Percentiles rank a stretch among this genome's conserved stretches.
Conservation (phyloP, 2,113 vertebrate species). For the Dicentrarchus labrax region DNA sequence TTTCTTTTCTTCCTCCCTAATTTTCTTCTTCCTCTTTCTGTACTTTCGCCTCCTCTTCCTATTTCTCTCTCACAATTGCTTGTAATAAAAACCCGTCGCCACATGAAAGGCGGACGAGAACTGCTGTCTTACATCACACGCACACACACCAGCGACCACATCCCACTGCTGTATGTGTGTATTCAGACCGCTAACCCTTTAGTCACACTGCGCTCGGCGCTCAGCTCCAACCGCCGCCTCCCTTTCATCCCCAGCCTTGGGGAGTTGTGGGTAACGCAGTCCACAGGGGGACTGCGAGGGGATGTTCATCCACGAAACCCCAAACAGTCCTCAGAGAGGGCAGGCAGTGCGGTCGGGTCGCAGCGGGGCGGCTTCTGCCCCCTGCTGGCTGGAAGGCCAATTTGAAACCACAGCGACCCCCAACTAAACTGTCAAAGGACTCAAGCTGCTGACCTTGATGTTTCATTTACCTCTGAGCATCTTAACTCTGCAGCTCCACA, state of each 20-base stretch:
- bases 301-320: constrained; percentile 37
- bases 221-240: constrained; percentile 9
- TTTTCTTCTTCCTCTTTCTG: constrained; percentile 11
- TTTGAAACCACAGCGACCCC: background rate
- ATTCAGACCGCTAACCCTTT: constrained; percentile 55
- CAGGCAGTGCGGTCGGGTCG: background rate
- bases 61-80: constrained; percentile 11
- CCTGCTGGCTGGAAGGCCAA: constrained; percentile 39
- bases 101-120: constrained; percentile 50
- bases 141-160: constrained; percentile 21
- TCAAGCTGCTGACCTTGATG: background rate
- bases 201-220: constrained; percentile 41
- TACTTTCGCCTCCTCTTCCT: constrained; percentile 24
- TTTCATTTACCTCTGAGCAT: background rate
- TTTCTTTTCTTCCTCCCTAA: background rate
- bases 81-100: constrained; percentile 47
- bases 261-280: constrained; percentile 66
- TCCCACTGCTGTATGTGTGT: constrained; percentile 23
- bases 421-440: background rate
- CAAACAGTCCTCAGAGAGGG: constrained; percentile 1
- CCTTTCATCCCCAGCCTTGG: constrained; percentile 46
- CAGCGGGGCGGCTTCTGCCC: constrained; percentile 1
- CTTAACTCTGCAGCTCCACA: background rate
- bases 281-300: constrained; percentile 19
- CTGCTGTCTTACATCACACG: constrained; percentile 36